phyloP scores from a whole-genome alignment of 2,888 invertebrate genomes.

The Graphium colonna region DNA sequence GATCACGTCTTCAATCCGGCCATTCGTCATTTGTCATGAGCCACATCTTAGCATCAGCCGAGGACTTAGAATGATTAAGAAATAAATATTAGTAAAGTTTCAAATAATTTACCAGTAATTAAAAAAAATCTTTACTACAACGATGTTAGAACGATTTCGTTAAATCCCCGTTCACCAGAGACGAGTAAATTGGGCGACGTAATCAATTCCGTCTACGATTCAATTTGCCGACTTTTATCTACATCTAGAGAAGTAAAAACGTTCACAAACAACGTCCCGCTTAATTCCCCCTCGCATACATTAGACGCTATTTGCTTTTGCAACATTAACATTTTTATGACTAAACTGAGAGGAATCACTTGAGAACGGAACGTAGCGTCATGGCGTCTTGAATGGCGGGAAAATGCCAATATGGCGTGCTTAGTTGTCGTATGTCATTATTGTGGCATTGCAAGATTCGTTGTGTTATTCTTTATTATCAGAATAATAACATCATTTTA shows the following conservation, averaged over 20 bases:
- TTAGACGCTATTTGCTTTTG: slow-evolving; percentile 75
- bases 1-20: no score
- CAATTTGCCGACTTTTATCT: slow-evolving; percentile 49
- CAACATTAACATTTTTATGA: slow-evolving; percentile 79
- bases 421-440: not conserved
- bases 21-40: no score
- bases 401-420: slow-evolving; percentile 1
- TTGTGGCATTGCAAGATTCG: not conserved
- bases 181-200: slow-evolving; percentile 22
- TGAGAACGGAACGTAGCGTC: slow-evolving; percentile 45
- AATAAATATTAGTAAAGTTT: no score
- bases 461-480: no score
- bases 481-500: no score
- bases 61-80: no score
- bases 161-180: not conserved
- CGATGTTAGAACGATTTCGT: not conserved
- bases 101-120: not conserved
- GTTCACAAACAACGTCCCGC: slow-evolving; percentile 40
- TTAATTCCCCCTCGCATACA: slow-evolving; percentile 73
- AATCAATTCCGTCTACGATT: slow-evolving; percentile 50
- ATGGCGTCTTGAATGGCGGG: slow-evolving; percentile 19
- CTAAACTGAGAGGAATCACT: slow-evolving; percentile 73
- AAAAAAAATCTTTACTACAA: not conserved
- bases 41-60: no score
- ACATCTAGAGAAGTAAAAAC: slow-evolving; percentile 46